Evolutionary conservation across 1,140 invertebrate species (phyloP).

Genomic region (Paracyclopina nana): DNA sequence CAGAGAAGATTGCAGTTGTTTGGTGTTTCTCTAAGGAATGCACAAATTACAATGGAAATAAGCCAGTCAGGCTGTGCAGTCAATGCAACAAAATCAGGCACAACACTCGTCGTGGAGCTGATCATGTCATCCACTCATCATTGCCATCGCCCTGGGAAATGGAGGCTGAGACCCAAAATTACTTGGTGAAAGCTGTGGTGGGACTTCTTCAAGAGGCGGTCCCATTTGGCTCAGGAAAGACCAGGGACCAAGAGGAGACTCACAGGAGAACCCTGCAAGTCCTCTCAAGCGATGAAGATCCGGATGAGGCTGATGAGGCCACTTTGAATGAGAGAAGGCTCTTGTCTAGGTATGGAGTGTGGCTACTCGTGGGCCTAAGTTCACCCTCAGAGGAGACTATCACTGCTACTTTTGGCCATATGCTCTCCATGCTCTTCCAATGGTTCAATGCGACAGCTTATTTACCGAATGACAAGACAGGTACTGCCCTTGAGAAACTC

Average conservation of each 20-base stretch:
- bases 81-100: constrained; percentile 75
- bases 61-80: constrained; percentile 79
- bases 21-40: constrained; percentile 95
- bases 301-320: constrained; percentile 20
- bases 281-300: constrained; percentile 25
- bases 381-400: constrained; percentile 58
- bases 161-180: constrained; percentile 71
- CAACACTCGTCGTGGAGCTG: constrained; percentile 55
- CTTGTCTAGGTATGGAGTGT: constrained; percentile 72
- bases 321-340: constrained; percentile 52
- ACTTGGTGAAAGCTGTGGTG: constrained; percentile 82
- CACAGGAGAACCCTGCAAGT: constrained; percentile 27
- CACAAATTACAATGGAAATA: constrained; percentile 80
- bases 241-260: constrained; percentile 25
- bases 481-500: constrained; percentile 61
- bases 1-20: constrained; percentile 77
- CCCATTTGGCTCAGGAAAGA: constrained; percentile 22
- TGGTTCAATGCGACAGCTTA: constrained; percentile 46
- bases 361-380: constrained; percentile 83
- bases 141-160: constrained; percentile 65
- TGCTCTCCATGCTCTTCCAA: constrained; percentile 89
- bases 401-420: constrained; percentile 63
- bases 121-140: constrained; percentile 72
- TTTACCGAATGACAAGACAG: constrained; percentile 14
- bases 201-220: constrained; percentile 30